These are phyloP conservation scores for Aphyosemion australe DNA, from an alignment of 2,113 vertebrate species.

Conservation along the genomic window DNA sequence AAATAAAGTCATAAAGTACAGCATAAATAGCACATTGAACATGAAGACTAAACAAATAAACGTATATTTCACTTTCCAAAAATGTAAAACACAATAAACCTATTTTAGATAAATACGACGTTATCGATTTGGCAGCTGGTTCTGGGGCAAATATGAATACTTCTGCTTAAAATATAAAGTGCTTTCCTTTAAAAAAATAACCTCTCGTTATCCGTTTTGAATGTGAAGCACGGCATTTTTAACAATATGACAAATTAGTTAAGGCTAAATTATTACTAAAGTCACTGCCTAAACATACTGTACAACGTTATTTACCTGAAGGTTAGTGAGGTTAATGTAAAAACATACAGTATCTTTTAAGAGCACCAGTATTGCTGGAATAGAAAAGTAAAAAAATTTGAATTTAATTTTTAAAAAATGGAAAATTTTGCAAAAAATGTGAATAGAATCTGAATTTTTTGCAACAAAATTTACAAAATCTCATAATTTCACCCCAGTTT, in stretches of 20 bases:
- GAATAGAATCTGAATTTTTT: constrained; percentile 4
- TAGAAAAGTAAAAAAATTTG: constrained; percentile 16
- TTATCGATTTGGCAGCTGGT: constrained; percentile 23
- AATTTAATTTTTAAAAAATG: background rate
- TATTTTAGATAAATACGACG: constrained; percentile 16
- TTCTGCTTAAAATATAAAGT: constrained; percentile 80
- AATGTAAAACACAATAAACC: constrained; percentile 40
- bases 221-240: constrained; percentile 30
- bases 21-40: constrained; percentile 72
- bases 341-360: constrained; percentile 45
- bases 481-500: background rate
- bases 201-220: constrained; percentile 30
- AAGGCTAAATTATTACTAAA: constrained; percentile 35
- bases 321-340: constrained; percentile 56
- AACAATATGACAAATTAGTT: constrained; percentile 21
- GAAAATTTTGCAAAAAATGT: background rate
- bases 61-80: constrained; percentile 43
- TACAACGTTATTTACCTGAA: constrained; percentile 51
- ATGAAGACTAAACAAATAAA: constrained; percentile 50
- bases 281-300: constrained; percentile 16
- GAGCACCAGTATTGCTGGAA: constrained; percentile 46
- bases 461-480: constrained; percentile 6
- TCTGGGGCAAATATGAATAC: constrained; percentile 66
- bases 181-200: constrained; percentile 70
- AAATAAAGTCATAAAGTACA: constrained; percentile 72